Evolutionary conservation across 2,797 vertebrate species (phyloP), one percentile per base, ranked within the genome.

Genomic region (Trichosurus vulpecula): DNA sequence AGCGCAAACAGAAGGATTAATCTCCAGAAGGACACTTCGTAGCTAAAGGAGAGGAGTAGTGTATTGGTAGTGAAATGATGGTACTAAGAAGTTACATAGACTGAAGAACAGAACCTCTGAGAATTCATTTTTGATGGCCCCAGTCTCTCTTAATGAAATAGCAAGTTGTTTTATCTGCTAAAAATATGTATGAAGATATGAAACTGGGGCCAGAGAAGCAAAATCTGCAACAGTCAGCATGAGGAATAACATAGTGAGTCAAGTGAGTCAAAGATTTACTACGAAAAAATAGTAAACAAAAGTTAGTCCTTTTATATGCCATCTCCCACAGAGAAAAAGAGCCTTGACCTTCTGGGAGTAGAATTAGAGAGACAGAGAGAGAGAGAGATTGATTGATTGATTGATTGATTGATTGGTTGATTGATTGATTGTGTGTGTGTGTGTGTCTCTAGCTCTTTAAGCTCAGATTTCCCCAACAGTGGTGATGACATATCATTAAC

Each of bases 261-360:
- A 61, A n/a, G n/a, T n/a, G n/a, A n/a, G 99, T 99, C 97, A 99
- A 92, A 35, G 97, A 97, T 97, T 99, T 99, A 96, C 99, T 99
- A 97, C 14, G 98, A 97, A 53, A 91, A 58, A 94, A 41, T 51
- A 41, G 58, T 93, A 93, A 61, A 92, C 89, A 66, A 96, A 94
- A 97, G 95, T 55, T 41, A 94, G 13, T 74, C 52, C 74, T 87
- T 93, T 93, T 41, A 55, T 27, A 92, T 53, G 92, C 41, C 52
- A 9, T 41, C 35, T 81, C 89, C 91, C 54, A 90, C 66, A 89
- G 22, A n/a, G 3, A 74, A 61, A 52, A 74, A 74, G 12, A 81
- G 19, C 19, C n/a, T 47, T 81, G 16, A 25, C 41, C n/a, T 81
- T 25, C 74, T 47, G 41, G 41, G 51, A 87, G 41, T 41, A 87